Evolutionary conservation across 2,888 invertebrate genomes (phyloP), one percentile per base, ranked within the genome.

Genomic region (Sarcophaga variegata): DNA sequence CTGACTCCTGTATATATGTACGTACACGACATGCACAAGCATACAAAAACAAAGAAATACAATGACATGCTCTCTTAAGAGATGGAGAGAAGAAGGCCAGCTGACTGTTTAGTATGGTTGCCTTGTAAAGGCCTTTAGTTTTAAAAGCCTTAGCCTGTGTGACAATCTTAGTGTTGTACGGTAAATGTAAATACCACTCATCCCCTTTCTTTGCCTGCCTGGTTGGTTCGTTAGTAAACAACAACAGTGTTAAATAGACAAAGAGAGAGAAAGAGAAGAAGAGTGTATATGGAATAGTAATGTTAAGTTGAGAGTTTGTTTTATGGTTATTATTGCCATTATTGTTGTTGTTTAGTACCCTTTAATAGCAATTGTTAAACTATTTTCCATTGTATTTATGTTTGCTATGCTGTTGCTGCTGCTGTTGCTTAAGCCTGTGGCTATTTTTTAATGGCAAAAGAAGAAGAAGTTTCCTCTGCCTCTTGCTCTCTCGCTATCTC

Each of bases 391-490:
- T 83, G 75, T 60, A 22, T 60, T 37, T 37, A 37, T 37, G 37
- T 37, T 37, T 74, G 49, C 62, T 74, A 64, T 37, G 8, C 77
- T 83, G 74, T 72, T 72, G 45, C 59, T 86, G 8, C 59, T 81
- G 67, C 70, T 80, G 75, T 63, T 76, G 76, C 78, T 81, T 77
- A 81, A 20, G 86, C 83, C 64, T 81, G 14, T 10, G 70, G 83
- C 60, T 37, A 75, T 75, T 78, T 74, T 87, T 78, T 81, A 78
- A 81, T 78, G 63, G 45, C 2, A 70, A 81, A 86, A 83, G 64
- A 37, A 37, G 37, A 45, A 83, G 72, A 22, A 22, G 22, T 22
- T 64, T 85, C 66, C 75, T 47, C 22, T 74, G 63, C 0, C 71
- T 22, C 59, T 10, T 47, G 22, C 14, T 59, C 45, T 74, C 27